Base-by-base conservation (phyloP, 2,888 invertebrate genomes). In the Trisateles emortualis region DNA sequence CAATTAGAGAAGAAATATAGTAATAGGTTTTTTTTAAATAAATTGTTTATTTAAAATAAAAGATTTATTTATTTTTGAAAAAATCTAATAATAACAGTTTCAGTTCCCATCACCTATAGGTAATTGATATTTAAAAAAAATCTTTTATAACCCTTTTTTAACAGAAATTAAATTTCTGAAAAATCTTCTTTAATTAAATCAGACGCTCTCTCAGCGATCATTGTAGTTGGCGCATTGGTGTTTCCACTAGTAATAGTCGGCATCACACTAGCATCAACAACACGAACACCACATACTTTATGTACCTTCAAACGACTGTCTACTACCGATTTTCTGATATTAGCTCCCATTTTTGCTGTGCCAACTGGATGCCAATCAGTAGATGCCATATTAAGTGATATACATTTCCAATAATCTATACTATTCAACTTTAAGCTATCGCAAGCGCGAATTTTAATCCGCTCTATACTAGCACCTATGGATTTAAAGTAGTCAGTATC, bases 251-350 rank as follows among this genome's bases (percentile, higher is more conserved):
- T 92, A 38, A 96, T 94, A 1, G 79, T 89, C 0, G 96, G 96
- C 96, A 96, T 96, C 17, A 96, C 94, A 16, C 95, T 95, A 0
- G 95, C 96, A 76, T 96, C 96, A 0, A 94, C 93, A 0, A 96
- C 95, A 29, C 96, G 55, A 11, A 68, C 47, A 3, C 51, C 32
- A 9, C 2, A 0, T 8, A 59, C 9, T 6, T 53, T 55, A 10
- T 67, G 63, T 3, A 59, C 68, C 4, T 11, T 67, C 11, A 66
- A 52, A 19, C 68, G 49, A 40, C 59, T 44, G 6, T 53, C 41
- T 0, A 66, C 68, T 3, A 67, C 65, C 6, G 64, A 55, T 19
- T 5, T 5, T 29, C 1, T 39, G n/a, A 51, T 47, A 36, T 53
- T 16, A 0, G 19, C 1, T 13, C 65, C 63, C 68, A 67, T 66